A percentile compares a stretch with the other conserved stretches of the same genome.
phyloP scores from a whole-genome alignment of 1,140 invertebrate genomes.

The Chironomus striatipennis region DNA sequence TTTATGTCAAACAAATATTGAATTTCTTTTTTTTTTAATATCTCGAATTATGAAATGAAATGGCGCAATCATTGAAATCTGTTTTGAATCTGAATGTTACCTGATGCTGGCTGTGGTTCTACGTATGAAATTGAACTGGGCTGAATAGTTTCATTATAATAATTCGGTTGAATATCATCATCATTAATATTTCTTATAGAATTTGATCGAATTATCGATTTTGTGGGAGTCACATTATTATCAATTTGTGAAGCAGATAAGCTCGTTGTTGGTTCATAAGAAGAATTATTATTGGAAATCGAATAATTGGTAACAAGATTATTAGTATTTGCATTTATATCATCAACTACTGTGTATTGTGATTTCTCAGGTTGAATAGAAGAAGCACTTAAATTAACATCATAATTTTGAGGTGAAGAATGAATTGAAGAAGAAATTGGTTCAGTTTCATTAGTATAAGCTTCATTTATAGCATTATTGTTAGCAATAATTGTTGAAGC shows the following conservation, averaged over 20 bases:
- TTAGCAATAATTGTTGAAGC: conserved; percentile 26
- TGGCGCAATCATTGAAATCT: background rate
- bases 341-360: conserved; percentile 32
- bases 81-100: background rate
- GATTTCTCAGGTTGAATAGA: conserved; percentile 29
- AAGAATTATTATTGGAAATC: conserved; percentile 37
- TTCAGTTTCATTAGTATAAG: conserved; percentile 31
- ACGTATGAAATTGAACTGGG: background rate
- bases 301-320: conserved; percentile 30
- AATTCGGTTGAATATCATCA: conserved; percentile 26
- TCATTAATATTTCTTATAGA: conserved; percentile 24
- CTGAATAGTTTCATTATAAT: background rate
- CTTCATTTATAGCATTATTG: conserved; percentile 35
- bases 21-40: background rate
- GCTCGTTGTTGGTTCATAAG: conserved; percentile 16
- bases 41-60: background rate
- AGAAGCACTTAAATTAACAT: conserved; percentile 26
- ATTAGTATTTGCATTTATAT: conserved; percentile 39
- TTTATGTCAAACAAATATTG: background rate
- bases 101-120: background rate
- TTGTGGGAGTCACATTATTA: conserved; percentile 26
- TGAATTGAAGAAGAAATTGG: conserved; percentile 31
- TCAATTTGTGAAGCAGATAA: background rate
- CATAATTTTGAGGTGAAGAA: conserved; percentile 30
- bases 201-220: conserved; percentile 26